phyloP scores from a whole-genome alignment of 2,113 vertebrate genomes.

The Falco punctatus region DNA sequence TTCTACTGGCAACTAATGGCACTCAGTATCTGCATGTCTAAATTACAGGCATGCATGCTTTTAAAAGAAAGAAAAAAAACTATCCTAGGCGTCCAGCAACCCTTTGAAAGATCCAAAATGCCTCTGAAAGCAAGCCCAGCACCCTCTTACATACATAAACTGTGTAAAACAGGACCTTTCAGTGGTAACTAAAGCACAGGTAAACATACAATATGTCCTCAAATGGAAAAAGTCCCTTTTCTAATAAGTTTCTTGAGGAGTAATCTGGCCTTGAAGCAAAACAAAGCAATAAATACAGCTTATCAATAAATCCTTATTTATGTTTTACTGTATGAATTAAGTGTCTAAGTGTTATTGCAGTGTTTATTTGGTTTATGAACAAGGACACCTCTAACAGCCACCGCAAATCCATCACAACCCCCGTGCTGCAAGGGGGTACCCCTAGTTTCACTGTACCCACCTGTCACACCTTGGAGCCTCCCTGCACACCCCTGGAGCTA shows the following conservation, averaged over 20 bases:
- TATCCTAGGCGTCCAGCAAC: background rate
- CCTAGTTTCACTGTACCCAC: background rate
- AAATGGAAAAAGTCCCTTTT: background rate
- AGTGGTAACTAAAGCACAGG: background rate
- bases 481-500: background rate
- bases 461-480: background rate
- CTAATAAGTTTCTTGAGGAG: background rate
- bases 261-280: background rate
- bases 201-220: background rate
- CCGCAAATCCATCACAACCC: accelerated
- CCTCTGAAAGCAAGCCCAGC: background rate
- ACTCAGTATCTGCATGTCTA: background rate
- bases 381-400: background rate
- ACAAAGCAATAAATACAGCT: background rate
- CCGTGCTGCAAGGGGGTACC: background rate
- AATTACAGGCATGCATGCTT: background rate
- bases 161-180: background rate
- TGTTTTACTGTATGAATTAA: background rate
- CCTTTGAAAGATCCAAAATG: background rate
- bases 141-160: background rate
- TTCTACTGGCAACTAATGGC: background rate
- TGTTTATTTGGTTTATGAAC: background rate
- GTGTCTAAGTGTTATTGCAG: background rate
- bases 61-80: background rate
- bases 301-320: background rate